phyloP scores from a whole-genome alignment of 1,140 invertebrate species.

The Drosophila burlai region DNA sequence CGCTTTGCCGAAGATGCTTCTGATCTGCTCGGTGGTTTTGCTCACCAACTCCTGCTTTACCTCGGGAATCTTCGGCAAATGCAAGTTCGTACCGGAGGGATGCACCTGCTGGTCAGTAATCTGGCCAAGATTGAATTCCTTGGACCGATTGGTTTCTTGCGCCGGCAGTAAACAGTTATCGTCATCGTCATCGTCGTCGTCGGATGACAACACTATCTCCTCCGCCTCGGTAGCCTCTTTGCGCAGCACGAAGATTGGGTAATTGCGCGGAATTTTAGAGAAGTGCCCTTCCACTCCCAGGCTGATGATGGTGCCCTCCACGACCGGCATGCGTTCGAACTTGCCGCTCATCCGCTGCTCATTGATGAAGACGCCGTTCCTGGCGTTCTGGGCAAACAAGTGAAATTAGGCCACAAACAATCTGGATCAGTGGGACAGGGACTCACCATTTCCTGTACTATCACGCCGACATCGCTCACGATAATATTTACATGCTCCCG shows the following conservation, averaged over 20 bases:
- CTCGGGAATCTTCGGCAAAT: conserved; percentile 60
- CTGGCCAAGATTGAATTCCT: background rate
- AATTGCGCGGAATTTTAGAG: background rate
- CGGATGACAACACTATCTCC: conserved; percentile 35
- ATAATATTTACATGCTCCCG: conserved; percentile 56
- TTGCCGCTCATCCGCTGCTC: background rate
- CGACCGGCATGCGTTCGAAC: background rate
- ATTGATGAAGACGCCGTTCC: conserved; percentile 61
- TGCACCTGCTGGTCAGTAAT: background rate
- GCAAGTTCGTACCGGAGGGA: conserved; percentile 17
- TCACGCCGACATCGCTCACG: conserved; percentile 30
- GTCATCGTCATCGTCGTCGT: conserved; percentile 13
- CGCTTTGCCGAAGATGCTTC: conserved; percentile 66
- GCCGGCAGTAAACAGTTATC: background rate
- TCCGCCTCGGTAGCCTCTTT: background rate
- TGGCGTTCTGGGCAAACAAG: conserved; percentile 15
- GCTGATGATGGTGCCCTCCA: conserved; percentile 46
- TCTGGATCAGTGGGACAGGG: background rate
- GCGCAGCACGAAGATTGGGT: conserved; percentile 46
- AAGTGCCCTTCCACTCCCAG: conserved; percentile 38
- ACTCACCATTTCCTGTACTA: conserved; percentile 38
- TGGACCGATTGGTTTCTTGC: background rate
- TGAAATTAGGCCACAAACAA: background rate
- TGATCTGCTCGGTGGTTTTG: conserved; percentile 44
- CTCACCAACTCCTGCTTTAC: conserved; percentile 61